Evolutionary conservation across 1,140 invertebrate genomes (phyloP), one percentile per base, ranked within the genome.

Genomic region (Argopecten irradians): DNA sequence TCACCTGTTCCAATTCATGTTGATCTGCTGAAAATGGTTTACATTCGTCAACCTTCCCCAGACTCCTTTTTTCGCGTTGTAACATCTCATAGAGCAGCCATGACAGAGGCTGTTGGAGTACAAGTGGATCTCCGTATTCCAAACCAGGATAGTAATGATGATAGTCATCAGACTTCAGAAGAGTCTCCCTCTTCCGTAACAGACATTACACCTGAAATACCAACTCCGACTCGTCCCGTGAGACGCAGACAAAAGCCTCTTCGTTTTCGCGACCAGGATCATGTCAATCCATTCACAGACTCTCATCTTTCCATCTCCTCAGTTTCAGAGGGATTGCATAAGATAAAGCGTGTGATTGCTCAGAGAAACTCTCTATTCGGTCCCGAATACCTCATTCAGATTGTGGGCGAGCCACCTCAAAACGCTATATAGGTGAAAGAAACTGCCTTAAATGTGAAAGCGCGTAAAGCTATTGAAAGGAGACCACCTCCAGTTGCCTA

Each of bases 1-100:
- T 82, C 34, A 28, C n/a, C 34, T 16, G 39, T 43, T 28, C 55
- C 88, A 43, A 82, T 86, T 35, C 85, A 89, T 83, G 86, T 89
- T 32, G 82, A 89, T 32, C 39, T 41, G 82, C 84, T 85, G 8
- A 88, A 89, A 83, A 85, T 71, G 84, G 84, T 39, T 34, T 88
- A 43, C 43, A 35, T 88, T 3, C 43, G 85, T 34, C 34, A 86
- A 82, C 88, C 84, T 9, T 16, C 35, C 28, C 88, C 84, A 11
- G n/a, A 34, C 3, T 83, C 86, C 19, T 36, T 87, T 82, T 82
- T 88, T n/a, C 33, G 83, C 82, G 19, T 28, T 5, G 84, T 43
- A 35, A 32, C 34, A 55, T 36, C 84, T 36, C 16, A 34, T 33
- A 85, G 33, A 32, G 22, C 84, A n/a, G 82, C 22, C 36, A 39